phyloP scores from a whole-genome alignment of 2,888 invertebrate species.

The Brachyptera risi region DNA sequence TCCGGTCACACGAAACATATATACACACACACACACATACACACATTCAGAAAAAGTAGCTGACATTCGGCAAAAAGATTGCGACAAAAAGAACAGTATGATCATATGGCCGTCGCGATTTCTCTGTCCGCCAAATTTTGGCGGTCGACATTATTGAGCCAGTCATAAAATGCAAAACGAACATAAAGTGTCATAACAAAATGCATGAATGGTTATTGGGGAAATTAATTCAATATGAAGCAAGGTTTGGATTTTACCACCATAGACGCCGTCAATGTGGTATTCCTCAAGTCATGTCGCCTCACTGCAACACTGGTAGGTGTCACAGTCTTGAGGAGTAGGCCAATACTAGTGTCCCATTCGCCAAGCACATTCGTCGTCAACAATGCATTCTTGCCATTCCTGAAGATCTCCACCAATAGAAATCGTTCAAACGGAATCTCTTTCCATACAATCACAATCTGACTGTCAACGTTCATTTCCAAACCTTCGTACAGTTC shows the following conservation, averaged over 20 bases:
- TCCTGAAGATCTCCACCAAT: conserved; percentile 22
- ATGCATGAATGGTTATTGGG: too few species aligned
- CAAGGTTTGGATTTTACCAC: conserved; percentile 24
- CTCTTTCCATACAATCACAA: conserved; percentile 10
- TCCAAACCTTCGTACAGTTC: not conserved
- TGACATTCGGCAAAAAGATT: too few species aligned
- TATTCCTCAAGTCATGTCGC: conserved; percentile 19
- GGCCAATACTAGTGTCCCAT: conserved; percentile 10
- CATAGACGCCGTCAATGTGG: conserved; percentile 9
- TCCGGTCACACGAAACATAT: too few species aligned
- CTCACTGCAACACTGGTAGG: conserved; percentile 4
- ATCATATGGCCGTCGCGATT: too few species aligned
- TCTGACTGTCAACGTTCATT: conserved; percentile 23
- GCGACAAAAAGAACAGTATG: too few species aligned
- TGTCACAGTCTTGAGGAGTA: not conserved
- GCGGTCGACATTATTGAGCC: too few species aligned
- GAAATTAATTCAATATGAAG: too few species aligned
- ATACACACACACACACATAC: too few species aligned
- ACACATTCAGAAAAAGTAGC: too few species aligned
- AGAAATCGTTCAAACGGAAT: not conserved
- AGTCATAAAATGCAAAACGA: too few species aligned
- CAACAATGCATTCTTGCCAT: not conserved
- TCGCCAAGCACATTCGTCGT: conserved; percentile 11
- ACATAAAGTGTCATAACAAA: too few species aligned
- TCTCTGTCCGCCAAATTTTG: too few species aligned